These are phyloP conservation scores for Cephonodes hylas DNA, from an alignment of 2,888 invertebrate species.

Conservation along the genomic window DNA sequence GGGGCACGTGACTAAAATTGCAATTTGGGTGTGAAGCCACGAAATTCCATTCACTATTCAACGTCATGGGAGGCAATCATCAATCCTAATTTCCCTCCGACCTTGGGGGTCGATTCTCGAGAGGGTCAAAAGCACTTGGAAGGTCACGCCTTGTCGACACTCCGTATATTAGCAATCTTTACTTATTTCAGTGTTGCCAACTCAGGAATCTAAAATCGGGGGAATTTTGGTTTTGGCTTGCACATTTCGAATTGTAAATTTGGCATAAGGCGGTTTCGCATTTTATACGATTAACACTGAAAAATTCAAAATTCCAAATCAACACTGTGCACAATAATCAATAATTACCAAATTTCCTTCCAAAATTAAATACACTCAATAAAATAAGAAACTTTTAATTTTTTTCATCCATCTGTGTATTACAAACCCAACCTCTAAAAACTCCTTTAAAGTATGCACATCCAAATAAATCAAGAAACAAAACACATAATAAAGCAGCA, in stretches of 20 bases:
- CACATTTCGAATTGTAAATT: neutral
- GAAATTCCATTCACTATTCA: neutral
- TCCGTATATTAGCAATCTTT: constrained; percentile 13
- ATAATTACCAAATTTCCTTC: too few species aligned
- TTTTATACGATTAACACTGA: too few species aligned
- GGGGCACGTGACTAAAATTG: neutral
- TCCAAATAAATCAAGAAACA: too few species aligned
- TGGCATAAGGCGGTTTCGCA: too few species aligned
- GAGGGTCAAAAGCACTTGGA: constrained; percentile 6
- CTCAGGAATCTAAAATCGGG: neutral
- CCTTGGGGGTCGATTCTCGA: constrained; percentile 10
- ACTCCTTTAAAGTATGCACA: too few species aligned
- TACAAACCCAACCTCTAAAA: too few species aligned
- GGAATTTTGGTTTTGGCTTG: neutral
- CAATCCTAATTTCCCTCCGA: constrained; percentile 7
- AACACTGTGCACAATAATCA: neutral
- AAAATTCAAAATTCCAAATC: too few species aligned
- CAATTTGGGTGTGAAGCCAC: neutral
- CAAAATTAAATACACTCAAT: too few species aligned
- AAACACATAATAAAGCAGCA: too few species aligned
- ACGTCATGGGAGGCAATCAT: constrained; percentile 6
- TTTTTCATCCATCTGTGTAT: too few species aligned
- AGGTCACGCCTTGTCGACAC: constrained; percentile 7
- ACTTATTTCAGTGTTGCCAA: constrained; percentile 2
- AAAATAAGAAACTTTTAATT: too few species aligned